These are phyloP conservation scores for Galerucella pusilla DNA, from an alignment of 2,888 invertebrate genomes.

Conservation along the genomic window DNA sequence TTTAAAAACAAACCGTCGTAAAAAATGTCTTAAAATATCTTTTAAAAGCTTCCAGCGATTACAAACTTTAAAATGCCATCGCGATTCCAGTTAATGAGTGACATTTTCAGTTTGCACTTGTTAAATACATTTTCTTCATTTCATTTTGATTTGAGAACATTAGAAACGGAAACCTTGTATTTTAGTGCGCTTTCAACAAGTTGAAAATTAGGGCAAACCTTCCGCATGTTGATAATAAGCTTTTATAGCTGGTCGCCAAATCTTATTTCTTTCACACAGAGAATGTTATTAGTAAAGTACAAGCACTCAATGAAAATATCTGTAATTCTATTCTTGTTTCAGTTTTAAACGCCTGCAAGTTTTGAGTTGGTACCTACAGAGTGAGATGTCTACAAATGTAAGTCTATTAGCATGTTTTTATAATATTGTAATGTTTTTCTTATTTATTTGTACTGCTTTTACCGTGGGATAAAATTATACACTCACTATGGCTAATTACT, in stretches of 20 bases:
- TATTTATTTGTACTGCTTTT: too few relatives aligned
- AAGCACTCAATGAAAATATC: conserved; percentile 23
- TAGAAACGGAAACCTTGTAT: neutral
- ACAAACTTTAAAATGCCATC: neutral
- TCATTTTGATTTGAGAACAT: neutral
- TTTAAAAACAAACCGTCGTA: conserved; percentile 6
- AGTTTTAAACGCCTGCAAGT: conserved; percentile 7
- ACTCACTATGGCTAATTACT: too few relatives aligned
- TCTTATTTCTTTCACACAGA: conserved; percentile 18
- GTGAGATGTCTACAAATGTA: neutral
- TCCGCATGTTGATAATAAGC: neutral
- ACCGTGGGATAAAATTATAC: too few relatives aligned
- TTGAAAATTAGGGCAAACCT: neutral
- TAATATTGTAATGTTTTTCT: too few relatives aligned
- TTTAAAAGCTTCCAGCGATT: neutral
- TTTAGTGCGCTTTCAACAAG: neutral
- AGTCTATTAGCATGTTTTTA: too few relatives aligned
- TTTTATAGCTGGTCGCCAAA: conserved; percentile 19
- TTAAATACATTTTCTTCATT: neutral
- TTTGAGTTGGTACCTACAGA: neutral
- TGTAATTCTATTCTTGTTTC: conserved; percentile 25
- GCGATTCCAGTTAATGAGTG: neutral
- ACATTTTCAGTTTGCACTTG: neutral
- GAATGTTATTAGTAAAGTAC: conserved; percentile 20
- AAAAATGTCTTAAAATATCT: conserved; percentile 6